Percentiles rank a stretch among this genome's conserved stretches.
phyloP scores from a whole-genome alignment of 2,888 invertebrate species.

The Mimachlamys varia region DNA sequence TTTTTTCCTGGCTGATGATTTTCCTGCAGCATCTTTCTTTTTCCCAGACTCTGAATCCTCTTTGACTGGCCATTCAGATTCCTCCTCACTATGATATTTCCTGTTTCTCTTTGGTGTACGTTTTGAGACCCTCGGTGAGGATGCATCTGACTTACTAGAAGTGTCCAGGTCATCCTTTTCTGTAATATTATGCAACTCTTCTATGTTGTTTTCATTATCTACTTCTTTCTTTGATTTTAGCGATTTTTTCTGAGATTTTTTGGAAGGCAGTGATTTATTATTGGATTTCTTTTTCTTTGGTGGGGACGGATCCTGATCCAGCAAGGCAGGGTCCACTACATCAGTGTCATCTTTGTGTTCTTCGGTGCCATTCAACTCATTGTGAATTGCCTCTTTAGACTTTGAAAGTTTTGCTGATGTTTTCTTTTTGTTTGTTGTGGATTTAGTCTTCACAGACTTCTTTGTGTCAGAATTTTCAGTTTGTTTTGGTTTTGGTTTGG shows the following conservation, averaged over 20 bases:
- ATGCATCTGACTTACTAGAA: constrained; percentile 37
- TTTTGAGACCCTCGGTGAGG: constrained; percentile 52
- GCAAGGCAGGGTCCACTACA: background rate
- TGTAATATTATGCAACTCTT: background rate
- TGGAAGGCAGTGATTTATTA: constrained; percentile 19
- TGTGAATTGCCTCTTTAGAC: background rate
- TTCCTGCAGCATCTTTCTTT: constrained; percentile 45
- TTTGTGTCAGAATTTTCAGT: background rate
- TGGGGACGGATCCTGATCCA: background rate
- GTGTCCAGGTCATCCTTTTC: constrained; percentile 40
- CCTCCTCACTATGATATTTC: constrained; percentile 54
- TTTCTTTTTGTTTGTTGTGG: constrained; percentile 39
- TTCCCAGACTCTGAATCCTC: constrained; percentile 40
- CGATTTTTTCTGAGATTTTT: background rate
- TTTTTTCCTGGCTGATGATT: constrained; percentile 12
- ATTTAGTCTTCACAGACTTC: background rate
- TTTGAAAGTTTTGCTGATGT: constrained; percentile 40
- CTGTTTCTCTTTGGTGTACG: constrained; percentile 52
- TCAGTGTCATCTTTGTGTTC: background rate
- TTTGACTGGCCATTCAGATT: constrained; percentile 3
- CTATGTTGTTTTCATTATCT: background rate
- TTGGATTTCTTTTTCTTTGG: constrained; percentile 29
- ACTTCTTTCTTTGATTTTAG: constrained; percentile 27
- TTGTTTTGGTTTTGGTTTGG: background rate
- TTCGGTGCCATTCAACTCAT: background rate